Percentiles rank a stretch among this genome's conserved stretches.
Conservation (phyloP, 2,888 invertebrate genomes). For the Rugalucina vietnamica region DNA sequence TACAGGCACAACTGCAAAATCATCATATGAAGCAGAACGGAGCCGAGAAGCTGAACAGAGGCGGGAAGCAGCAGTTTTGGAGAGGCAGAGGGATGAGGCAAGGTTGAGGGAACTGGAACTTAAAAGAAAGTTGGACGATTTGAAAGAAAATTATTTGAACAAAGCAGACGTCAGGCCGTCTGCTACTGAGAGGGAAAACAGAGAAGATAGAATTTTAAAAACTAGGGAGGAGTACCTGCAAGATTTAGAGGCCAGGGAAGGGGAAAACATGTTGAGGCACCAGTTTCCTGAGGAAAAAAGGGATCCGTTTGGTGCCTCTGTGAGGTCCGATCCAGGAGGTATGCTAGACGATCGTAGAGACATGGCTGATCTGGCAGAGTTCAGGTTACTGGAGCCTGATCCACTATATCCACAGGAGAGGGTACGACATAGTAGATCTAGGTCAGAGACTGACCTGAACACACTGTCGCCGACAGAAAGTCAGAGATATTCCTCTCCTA, state of each 20-base stretch:
- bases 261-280: conserved; percentile 2
- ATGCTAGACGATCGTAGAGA: conserved; percentile 42
- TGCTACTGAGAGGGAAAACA: neutral
- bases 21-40: neutral
- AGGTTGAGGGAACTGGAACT: conserved; percentile 25
- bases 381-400: conserved; percentile 50
- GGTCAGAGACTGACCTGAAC: conserved; percentile 67
- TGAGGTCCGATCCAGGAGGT: conserved; percentile 56
- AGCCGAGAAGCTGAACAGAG: neutral
- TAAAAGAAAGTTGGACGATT: conserved; percentile 21
- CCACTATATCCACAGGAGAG: conserved; percentile 56
- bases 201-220: conserved; percentile 40
- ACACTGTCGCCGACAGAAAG: conserved; percentile 56
- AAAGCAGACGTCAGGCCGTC: neutral
- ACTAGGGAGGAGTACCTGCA: conserved; percentile 54
- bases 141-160: neutral
- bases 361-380: conserved; percentile 37
- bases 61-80: neutral
- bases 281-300: neutral
- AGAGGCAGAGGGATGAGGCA: neutral
- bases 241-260: conserved; percentile 50
- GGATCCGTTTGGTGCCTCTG: conserved; percentile 52
- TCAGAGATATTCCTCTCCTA: conserved; percentile 67
- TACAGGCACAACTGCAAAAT: conserved; percentile 11
- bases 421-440: conserved; percentile 58